Evolutionary conservation across 2,113 vertebrate genomes (phyloP).

Genomic region (Vidua macroura): DNA sequence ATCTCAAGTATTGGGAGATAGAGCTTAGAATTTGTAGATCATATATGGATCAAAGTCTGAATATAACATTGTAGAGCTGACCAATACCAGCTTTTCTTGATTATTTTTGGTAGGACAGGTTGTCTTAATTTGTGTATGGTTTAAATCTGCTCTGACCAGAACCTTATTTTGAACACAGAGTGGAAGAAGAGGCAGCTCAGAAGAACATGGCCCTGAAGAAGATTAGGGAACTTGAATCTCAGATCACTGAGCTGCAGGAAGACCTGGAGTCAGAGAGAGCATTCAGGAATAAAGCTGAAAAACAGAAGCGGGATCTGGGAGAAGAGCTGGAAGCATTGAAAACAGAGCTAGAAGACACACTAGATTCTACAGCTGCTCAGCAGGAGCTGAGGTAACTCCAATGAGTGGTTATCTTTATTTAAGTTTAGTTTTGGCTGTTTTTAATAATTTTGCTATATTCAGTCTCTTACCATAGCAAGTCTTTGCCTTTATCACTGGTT

Average conservation of each 20-base stretch:
- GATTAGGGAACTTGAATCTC: constrained; percentile 94
- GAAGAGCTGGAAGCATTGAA: constrained; percentile 97
- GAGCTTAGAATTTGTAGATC: neutral
- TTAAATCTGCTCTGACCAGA: neutral
- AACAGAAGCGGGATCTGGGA: constrained; percentile 92
- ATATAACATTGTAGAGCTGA: neutral
- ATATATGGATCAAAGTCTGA: neutral
- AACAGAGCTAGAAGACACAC: constrained; percentile 93
- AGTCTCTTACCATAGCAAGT: neutral
- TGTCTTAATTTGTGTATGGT: neutral
- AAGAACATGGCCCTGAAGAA: constrained; percentile 97
- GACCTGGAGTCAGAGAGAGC: constrained; percentile 91
- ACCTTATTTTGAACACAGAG: constrained; percentile 72
- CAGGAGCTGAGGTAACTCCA: constrained; percentile 92
- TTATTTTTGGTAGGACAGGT: neutral
- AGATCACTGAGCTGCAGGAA: constrained; percentile 94
- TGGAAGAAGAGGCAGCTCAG: constrained; percentile 93
- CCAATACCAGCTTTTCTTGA: neutral
- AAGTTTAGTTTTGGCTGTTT: neutral
- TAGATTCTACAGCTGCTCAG: constrained; percentile 94
- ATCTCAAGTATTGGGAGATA: neutral
- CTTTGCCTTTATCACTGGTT: neutral
- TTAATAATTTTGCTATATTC: neutral
- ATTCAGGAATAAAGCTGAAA: constrained; percentile 90
- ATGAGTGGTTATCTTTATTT: neutral